Base-by-base conservation (phyloP, 2,113 vertebrate genomes). In the Irena cyanogastra region DNA sequence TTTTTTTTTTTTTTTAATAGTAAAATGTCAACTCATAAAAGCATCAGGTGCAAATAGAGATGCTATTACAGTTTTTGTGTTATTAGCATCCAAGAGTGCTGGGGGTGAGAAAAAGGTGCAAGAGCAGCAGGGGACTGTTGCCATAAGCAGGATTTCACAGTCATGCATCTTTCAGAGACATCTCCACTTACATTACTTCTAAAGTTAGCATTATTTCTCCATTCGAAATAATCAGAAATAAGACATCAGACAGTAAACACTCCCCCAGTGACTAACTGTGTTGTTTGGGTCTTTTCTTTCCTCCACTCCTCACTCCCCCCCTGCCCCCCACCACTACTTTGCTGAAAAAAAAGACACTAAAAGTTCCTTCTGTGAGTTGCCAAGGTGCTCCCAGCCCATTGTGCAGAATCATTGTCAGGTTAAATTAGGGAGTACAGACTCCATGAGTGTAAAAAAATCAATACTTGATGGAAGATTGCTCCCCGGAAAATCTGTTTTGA, bases 401-500 rank as follows among this genome's bases (percentile, higher is more conserved):
- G 99, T 99, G 99, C 98, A 98, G 98, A 99, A 98, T 98, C 98
- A 98, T 99, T 99, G 99, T 99, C 99, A 99, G 98, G 98, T 99
- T 99, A 99, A 99, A 99, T 99, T 99, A 99, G 99, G 98, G 99
- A 99, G 98, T 99, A 99, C 99, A 99, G 98, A 98, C 98, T 99
- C 99, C 96, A 98, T 98, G 98, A 99, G 99, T 99, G 99, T 99
- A 99, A 99, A 99, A 99, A 99, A 99, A 99, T 99, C 99, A 99
- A 99, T 99, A 99, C 99, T 99, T 99, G 99, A 99, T 99, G 99
- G 99, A 99, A 99, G 99, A 99, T 99, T 99, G 99, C 99, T 99
- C 99, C 98, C 98, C 95, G 97, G 99, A 99, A 99, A 99, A 99
- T 99, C 99, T 99, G 99, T 99, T 99, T 99, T 99, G 99, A 99